These are phyloP conservation scores for Kryptolebias marmoratus DNA, from an alignment of 2,113 vertebrate genomes.

Conservation along the genomic window DNA sequence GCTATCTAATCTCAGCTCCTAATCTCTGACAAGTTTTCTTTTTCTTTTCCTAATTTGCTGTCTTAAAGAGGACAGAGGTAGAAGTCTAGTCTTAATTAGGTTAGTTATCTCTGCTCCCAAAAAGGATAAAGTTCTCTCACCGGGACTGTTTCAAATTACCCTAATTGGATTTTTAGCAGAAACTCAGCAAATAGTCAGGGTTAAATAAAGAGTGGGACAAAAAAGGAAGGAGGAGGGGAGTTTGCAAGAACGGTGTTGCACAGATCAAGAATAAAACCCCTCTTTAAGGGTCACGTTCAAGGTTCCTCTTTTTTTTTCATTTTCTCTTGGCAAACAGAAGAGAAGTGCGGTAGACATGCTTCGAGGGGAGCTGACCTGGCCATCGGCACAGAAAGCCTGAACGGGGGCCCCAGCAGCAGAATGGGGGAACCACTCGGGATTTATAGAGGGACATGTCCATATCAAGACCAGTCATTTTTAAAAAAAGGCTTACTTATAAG, in stretches of 20 bases:
- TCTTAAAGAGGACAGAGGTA: conserved; percentile 71
- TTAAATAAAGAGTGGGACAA: conserved; percentile 72
- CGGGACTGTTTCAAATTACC: conserved; percentile 78
- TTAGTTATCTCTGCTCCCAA: conserved; percentile 79
- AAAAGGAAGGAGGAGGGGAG: conserved; percentile 47
- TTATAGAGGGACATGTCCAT: neutral
- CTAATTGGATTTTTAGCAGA: conserved; percentile 82
- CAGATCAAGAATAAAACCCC: conserved; percentile 60
- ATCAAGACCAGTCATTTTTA: neutral
- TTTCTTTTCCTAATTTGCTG: conserved; percentile 74
- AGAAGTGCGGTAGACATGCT: conserved; percentile 62
- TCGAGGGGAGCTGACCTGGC: conserved; percentile 52
- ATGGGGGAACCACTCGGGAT: conserved; percentile 39
- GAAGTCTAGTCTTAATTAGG: conserved; percentile 78
- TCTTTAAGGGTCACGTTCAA: conserved; percentile 72
- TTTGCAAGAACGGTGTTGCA: conserved; percentile 50
- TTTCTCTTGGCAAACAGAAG: conserved; percentile 67
- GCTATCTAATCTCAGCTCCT: conserved; percentile 76
- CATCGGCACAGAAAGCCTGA: conserved; percentile 38
- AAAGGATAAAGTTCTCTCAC: conserved; percentile 79
- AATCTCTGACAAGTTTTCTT: conserved; percentile 75
- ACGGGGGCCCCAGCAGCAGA: conserved; percentile 35
- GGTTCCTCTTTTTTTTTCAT: conserved; percentile 54
- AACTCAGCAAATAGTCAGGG: conserved; percentile 75
- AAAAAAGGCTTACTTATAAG: neutral